Evolutionary conservation across 2,113 vertebrate species (phyloP).

Genomic region (Notechis scutatus): DNA sequence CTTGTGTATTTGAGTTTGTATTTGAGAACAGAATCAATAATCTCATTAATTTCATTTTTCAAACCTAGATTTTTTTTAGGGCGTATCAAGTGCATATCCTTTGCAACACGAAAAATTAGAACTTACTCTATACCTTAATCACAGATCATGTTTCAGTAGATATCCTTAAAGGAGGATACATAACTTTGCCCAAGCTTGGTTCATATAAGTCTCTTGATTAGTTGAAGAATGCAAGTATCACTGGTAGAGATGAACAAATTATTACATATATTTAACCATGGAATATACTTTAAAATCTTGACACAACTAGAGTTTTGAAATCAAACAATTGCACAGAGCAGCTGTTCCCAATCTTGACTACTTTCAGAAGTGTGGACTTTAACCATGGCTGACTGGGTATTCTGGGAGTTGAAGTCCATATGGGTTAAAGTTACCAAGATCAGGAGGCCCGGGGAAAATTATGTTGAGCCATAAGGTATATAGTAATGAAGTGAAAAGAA

Average conservation of each 20-base stretch:
- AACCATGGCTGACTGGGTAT: neutral
- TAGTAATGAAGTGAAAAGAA: neutral
- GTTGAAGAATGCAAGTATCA: neutral
- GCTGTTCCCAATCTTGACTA: neutral
- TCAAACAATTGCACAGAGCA: neutral
- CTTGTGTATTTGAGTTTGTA: neutral
- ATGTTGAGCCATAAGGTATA: neutral
- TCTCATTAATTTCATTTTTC: neutral
- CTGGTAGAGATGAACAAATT: neutral
- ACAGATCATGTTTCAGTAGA: neutral
- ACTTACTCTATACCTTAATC: neutral
- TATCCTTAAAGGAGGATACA: neutral
- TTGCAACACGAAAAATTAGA: neutral
- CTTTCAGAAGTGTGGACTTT: neutral
- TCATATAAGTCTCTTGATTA: neutral
- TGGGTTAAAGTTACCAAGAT: neutral
- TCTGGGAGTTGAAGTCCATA: neutral
- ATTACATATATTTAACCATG: neutral
- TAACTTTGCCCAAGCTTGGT: neutral
- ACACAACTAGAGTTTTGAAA: neutral
- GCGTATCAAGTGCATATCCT: neutral
- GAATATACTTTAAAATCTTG: neutral
- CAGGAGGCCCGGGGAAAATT: neutral
- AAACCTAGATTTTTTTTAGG: neutral
- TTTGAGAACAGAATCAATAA: neutral